phyloP scores from a whole-genome alignment of 2,888 invertebrate species.

The Mesodorylaimus sp. region DNA sequence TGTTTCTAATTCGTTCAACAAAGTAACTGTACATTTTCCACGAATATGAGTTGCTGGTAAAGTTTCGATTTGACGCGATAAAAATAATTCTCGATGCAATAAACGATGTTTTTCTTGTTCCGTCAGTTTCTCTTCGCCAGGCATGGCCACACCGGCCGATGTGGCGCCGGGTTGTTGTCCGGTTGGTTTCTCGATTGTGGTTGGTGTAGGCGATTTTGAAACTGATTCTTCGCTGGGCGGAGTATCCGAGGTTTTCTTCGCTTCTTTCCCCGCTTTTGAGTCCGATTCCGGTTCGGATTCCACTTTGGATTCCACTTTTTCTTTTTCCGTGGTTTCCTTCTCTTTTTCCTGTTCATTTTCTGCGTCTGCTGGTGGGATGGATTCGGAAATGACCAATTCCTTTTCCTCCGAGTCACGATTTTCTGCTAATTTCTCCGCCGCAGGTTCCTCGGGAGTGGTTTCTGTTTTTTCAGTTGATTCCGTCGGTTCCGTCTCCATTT shows the following conservation, averaged over 20 bases:
- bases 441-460: neutral
- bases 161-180: too few species aligned
- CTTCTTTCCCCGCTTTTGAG: neutral
- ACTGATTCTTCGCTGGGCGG: too few species aligned
- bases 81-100: constrained; percentile 90
- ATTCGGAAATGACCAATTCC: neutral
- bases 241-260: too few species aligned
- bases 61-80: constrained; percentile 82
- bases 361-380: neutral
- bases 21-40: constrained; percentile 94
- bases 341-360: constrained; percentile 12
- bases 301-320: neutral
- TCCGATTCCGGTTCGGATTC: neutral
- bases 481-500: neutral
- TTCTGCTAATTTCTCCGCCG: neutral
- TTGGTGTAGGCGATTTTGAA: too few species aligned
- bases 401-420: neutral
- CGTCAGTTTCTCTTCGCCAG: neutral
- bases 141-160: too few species aligned
- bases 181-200: neutral
- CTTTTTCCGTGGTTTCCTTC: constrained; percentile 6
- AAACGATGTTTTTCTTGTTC: constrained; percentile 49
- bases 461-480: neutral
- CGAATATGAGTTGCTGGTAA: constrained; percentile 95
- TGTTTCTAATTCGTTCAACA: constrained; percentile 96